Conservation (phyloP, 2,888 invertebrate species). For the Nycteola revayana region DNA sequence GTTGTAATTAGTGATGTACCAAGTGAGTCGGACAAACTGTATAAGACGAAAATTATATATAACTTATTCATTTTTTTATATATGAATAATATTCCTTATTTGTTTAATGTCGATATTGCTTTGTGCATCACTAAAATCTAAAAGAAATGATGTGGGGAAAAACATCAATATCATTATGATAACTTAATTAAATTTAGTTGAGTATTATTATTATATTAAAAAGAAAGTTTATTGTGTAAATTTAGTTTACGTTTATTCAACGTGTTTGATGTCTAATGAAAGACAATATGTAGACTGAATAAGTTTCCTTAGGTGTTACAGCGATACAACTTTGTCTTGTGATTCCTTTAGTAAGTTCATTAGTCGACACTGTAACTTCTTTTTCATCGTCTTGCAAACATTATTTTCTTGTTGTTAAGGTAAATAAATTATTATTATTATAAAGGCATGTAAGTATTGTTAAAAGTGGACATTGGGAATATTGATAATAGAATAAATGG, state of each 20-base stretch:
- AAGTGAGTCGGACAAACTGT: slow-evolving; percentile 26
- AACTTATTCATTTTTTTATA: slow-evolving; percentile 19
- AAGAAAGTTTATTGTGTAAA: slow-evolving; percentile 49
- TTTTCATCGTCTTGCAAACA: slow-evolving; percentile 48
- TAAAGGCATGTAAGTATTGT: slow-evolving; percentile 62
- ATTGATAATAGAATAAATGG: slow-evolving; percentile 42
- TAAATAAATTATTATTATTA: slow-evolving; percentile 67
- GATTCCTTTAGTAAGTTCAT: slow-evolving; percentile 57
- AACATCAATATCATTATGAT: slow-evolving; percentile 49
- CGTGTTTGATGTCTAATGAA: slow-evolving; percentile 67
- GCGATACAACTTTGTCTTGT: slow-evolving; percentile 45
- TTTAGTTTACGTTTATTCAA: slow-evolving; percentile 60
- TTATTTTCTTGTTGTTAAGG: slow-evolving; percentile 58
- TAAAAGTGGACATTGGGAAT: slow-evolving; percentile 53
- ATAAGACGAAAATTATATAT: slow-evolving; percentile 13
- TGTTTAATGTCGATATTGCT: slow-evolving; percentile 21
- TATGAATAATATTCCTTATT: slow-evolving; percentile 9
- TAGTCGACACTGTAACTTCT: slow-evolving; percentile 42
- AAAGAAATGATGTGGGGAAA: slow-evolving; percentile 57
- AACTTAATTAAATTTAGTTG: slow-evolving; percentile 64
- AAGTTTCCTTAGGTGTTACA: slow-evolving; percentile 63
- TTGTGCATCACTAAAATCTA: slow-evolving; percentile 37
- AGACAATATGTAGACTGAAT: slow-evolving; percentile 79
- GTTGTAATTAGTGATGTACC: slow-evolving; percentile 35
- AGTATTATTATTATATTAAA: slow-evolving; percentile 54